Base-by-base conservation (phyloP, 2,113 vertebrate species). In the Calonectris borealis region DNA sequence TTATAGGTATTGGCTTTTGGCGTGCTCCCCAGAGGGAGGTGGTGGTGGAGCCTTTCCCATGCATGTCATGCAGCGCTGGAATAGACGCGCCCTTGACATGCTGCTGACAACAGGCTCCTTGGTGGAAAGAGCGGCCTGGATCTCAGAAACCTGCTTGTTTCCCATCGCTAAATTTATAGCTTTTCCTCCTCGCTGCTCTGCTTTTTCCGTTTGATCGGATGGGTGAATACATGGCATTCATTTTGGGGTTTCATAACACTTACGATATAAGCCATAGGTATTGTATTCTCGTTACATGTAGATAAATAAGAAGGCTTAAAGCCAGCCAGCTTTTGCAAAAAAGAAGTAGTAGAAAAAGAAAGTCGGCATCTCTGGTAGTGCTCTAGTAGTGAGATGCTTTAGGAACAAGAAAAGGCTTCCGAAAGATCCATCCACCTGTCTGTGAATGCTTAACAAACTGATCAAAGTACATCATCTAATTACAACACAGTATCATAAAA, bases 181-280 rank as follows among this genome's bases (percentile, higher is more conserved):
- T 66, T 52, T 36, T 76, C 46, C 16, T 76, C 40, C 57, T 66
- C 1, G 0, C 46, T 40, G 62, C 71, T 36, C 40, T 65, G 32
- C 57, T 18, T 49, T 21, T 66, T 21, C 54, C 38, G 0, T 49
- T 44, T 60, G 60, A 48, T 54, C 40, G 3, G 1, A 10, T 11
- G 26, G 60, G 36, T 34, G 51, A 65, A n/a, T 13, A 10, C 13
- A 1, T 36, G 32, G 32, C 13, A 5, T 65, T 57, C 5, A 2
- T 13, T 10, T 19, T 6, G 46, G 69, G 36, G 62, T 62, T 70
- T 48, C 1, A 0, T 58, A 64, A n/a, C 6, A 0, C 55, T 24
- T 42, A 8, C 0, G 16, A 18, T 18, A 9, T 3, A 48, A 44
- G 71, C 55, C 0, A 0, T 32, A 13, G 42, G 29, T n/a, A 7